These are phyloP conservation scores for Sebastes nivosus DNA, from an alignment of 2,797 vertebrate species.

Conservation along the genomic window DNA sequence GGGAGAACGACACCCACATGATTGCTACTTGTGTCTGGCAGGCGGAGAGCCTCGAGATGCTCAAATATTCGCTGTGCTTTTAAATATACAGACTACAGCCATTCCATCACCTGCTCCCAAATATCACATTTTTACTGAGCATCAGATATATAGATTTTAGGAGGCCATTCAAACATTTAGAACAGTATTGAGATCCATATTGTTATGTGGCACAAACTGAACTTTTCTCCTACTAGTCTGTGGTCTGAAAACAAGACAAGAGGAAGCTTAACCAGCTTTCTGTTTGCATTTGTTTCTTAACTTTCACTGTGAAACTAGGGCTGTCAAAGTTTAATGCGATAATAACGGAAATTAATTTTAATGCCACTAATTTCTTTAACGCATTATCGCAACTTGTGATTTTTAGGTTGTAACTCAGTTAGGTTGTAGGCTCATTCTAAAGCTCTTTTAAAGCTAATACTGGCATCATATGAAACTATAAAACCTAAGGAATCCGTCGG, in stretches of 20 bases:
- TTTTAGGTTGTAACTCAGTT: too few relatives aligned
- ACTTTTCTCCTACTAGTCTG: background rate
- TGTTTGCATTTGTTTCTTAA: background rate
- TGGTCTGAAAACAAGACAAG: background rate
- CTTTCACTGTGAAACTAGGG: background rate
- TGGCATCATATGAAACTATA: too few relatives aligned
- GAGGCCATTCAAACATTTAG: background rate
- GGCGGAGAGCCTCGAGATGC: background rate
- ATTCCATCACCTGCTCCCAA: too few relatives aligned
- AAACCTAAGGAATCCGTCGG: too few relatives aligned
- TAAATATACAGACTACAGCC: background rate
- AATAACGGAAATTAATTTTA: too few relatives aligned
- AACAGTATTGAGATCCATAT: background rate
- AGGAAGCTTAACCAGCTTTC: background rate
- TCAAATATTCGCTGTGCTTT: background rate
- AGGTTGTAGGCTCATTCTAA: too few relatives aligned
- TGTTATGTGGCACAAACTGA: background rate
- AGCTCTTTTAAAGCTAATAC: too few relatives aligned
- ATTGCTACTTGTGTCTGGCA: slow-evolving; percentile 4
- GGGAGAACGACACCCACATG: background rate
- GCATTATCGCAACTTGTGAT: too few relatives aligned
- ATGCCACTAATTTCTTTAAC: too few relatives aligned
- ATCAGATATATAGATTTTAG: background rate
- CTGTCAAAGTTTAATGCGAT: too few relatives aligned
- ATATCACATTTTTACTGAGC: background rate